Conservation (phyloP, 2,888 invertebrate genomes). For the Sesia apiformis region DNA sequence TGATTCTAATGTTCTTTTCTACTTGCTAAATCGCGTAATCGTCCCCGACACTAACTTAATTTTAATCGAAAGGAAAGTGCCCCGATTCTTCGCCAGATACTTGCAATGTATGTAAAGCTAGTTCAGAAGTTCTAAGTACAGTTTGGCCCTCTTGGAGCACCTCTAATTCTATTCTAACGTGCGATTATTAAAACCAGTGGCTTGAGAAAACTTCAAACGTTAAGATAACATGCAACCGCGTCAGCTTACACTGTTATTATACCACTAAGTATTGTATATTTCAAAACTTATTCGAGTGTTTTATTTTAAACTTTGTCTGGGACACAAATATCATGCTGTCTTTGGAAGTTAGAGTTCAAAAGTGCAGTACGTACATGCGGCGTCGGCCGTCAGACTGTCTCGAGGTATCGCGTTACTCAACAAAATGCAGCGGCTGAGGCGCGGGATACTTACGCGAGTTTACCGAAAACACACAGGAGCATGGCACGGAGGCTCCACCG, state of each 20-base stretch:
- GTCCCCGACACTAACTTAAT: slow-evolving; percentile 21
- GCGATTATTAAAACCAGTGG: slow-evolving; percentile 24
- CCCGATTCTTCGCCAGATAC: slow-evolving; percentile 12
- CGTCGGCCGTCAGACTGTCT: slow-evolving; percentile 11
- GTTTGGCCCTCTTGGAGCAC: slow-evolving; percentile 18
- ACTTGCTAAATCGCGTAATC: slow-evolving; percentile 29
- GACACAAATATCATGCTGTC: slow-evolving; percentile 12
- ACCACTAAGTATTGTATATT: background rate
- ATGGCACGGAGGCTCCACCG: slow-evolving; percentile 19
- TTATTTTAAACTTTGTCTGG: slow-evolving; percentile 13
- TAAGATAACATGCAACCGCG: slow-evolving; percentile 10
- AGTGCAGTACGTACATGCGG: slow-evolving; percentile 12
- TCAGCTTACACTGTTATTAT: background rate
- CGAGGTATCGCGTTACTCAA: slow-evolving; percentile 13
- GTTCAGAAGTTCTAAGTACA: slow-evolving; percentile 19
- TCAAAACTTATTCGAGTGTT: background rate
- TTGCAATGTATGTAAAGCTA: slow-evolving; percentile 19
- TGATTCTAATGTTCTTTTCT: slow-evolving; percentile 46
- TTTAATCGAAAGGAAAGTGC: slow-evolving; percentile 17
- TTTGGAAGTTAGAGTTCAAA: slow-evolving; percentile 8
- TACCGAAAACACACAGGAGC: slow-evolving; percentile 34
- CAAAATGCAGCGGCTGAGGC: slow-evolving; percentile 11
- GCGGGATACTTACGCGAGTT: slow-evolving; percentile 23
- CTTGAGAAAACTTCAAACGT: slow-evolving; percentile 17
- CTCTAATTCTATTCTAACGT: slow-evolving; percentile 14